Conservation (phyloP, 2,888 invertebrate genomes). For the Erannis defoliaria region DNA sequence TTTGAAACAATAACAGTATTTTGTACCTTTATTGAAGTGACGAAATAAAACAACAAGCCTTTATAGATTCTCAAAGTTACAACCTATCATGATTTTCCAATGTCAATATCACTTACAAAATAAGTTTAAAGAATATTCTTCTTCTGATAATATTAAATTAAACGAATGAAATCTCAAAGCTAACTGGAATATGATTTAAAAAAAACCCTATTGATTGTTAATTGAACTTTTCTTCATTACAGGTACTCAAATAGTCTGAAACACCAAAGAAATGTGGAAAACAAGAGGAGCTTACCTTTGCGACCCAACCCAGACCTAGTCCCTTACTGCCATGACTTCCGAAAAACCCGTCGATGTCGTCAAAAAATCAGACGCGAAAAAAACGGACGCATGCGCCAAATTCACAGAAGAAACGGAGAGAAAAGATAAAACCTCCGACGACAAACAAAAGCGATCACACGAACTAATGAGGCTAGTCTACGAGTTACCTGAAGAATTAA, state of each 20-base stretch:
- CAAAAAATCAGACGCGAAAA: conserved; percentile 71
- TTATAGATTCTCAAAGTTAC: too few species aligned
- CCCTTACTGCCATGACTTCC: conserved; percentile 77
- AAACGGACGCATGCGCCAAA: conserved; percentile 67
- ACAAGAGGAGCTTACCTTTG: conserved; percentile 40
- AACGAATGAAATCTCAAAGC: too few species aligned
- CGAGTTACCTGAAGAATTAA: conserved; percentile 78
- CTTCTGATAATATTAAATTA: too few species aligned
- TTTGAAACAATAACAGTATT: too few species aligned
- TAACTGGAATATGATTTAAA: too few species aligned
- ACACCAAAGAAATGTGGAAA: conserved; percentile 65
- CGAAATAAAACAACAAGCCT: too few species aligned
- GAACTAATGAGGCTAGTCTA: conserved; percentile 82
- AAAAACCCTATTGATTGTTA: too few species aligned
- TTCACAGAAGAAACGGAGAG: conserved; percentile 65
- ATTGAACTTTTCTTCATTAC: conserved; percentile 16
- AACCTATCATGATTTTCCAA: too few species aligned
- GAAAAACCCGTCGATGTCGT: conserved; percentile 79
- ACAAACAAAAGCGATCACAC: conserved; percentile 65
- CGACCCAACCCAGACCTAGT: conserved; percentile 49
- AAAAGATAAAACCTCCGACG: conserved; percentile 63
- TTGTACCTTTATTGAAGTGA: too few species aligned
- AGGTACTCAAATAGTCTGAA: conserved; percentile 37
- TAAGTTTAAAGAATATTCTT: too few species aligned
- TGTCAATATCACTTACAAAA: too few species aligned